These are phyloP conservation scores for Cheirogaleus major DNA, from an alignment of 2,797 vertebrate genomes.

Conservation along the genomic window DNA sequence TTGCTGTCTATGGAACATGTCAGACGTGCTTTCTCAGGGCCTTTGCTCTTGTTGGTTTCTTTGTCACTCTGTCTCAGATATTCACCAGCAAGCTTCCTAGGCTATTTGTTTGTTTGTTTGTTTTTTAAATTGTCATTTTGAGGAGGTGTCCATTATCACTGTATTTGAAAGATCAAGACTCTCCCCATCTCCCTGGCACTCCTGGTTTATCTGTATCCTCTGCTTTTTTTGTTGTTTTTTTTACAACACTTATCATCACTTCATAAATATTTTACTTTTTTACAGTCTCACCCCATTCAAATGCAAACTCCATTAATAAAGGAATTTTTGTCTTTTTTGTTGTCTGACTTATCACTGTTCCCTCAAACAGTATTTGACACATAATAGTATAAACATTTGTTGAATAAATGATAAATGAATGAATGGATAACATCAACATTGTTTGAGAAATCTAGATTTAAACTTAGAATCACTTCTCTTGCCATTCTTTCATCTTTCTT, in stretches of 20 bases:
- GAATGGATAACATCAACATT: neutral
- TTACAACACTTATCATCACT: neutral
- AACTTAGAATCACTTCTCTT: neutral
- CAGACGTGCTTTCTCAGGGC: too few species aligned
- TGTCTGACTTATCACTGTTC: neutral
- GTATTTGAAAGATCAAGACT: neutral
- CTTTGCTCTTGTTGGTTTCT: neutral
- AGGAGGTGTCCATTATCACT: neutral
- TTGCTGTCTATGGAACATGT: neutral
- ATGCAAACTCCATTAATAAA: neutral
- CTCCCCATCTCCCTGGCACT: neutral
- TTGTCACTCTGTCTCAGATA: neutral
- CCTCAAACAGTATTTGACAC: neutral
- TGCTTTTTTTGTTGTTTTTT: neutral
- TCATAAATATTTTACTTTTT: neutral
- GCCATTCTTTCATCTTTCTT: neutral
- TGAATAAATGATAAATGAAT: neutral
- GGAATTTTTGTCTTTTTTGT: neutral
- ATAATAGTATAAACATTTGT: neutral
- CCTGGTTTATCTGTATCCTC: neutral
- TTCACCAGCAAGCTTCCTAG: neutral
- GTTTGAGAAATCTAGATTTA: neutral
- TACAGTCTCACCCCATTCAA: neutral
- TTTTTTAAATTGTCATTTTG: neutral
- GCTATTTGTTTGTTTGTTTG: neutral